Evolutionary conservation across 2,888 invertebrate genomes (phyloP).

Genomic region (Ypsolopha sequella): DNA sequence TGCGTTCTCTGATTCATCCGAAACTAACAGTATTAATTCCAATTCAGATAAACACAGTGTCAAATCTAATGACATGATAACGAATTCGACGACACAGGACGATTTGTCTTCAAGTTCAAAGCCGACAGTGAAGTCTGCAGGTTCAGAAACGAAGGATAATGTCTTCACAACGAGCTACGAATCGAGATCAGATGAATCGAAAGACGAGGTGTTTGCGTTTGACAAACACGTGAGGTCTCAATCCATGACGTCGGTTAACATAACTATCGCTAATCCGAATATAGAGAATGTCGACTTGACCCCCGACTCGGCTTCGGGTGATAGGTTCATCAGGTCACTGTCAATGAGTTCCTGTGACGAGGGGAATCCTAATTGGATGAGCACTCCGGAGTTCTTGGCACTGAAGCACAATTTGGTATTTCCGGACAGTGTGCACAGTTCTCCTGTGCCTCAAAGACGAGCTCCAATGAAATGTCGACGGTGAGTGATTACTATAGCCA

Average conservation of each 20-base stretch:
- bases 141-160: conserved; percentile 42
- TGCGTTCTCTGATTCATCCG: conserved; percentile 66
- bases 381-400: conserved; percentile 83
- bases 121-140: conserved; percentile 48
- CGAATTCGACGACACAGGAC: conserved; percentile 35
- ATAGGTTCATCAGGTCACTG: conserved; percentile 71
- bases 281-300: conserved; percentile 79
- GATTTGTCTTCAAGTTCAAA: conserved; percentile 51
- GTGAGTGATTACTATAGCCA: conserved; percentile 23
- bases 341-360: conserved; percentile 78
- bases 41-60: conserved; percentile 66
- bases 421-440: conserved; percentile 84
- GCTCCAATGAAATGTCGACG: conserved; percentile 74
- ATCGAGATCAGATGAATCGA: conserved; percentile 38
- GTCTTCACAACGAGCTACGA: conserved; percentile 38
- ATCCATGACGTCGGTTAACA: conserved; percentile 75
- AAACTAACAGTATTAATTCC: conserved; percentile 62
- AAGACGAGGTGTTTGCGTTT: conserved; percentile 48
- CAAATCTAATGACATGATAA: conserved; percentile 44
- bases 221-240: conserved; percentile 62
- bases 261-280: conserved; percentile 79
- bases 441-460: conserved; percentile 78
- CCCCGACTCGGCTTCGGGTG: conserved; percentile 71
- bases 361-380: conserved; percentile 83
- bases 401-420: conserved; percentile 85